Percentiles rank a stretch among this genome's conserved stretches.
These are phyloP conservation scores for Lytechinus variegatus DNA, from an alignment of 35 echinoderm and acorn worm genomes.

Conservation along the genomic window DNA sequence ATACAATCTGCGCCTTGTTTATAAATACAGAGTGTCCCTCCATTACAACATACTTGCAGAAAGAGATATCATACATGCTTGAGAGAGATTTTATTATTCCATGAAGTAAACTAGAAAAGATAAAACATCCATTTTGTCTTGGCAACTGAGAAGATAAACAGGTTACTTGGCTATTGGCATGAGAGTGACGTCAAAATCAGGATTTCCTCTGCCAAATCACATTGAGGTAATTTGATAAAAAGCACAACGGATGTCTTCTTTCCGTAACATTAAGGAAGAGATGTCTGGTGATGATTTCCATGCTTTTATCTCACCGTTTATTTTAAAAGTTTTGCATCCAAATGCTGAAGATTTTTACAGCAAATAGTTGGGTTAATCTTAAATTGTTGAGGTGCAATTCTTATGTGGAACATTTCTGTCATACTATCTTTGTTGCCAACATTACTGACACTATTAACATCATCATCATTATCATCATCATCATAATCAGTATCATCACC, in stretches of 20 bases:
- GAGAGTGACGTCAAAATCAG: constrained; percentile 28
- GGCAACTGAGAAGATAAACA: neutral
- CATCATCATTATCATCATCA: too few species aligned
- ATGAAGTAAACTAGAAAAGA: neutral
- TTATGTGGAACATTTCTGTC: too few species aligned
- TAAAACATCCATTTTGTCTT: neutral
- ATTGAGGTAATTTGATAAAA: constrained; percentile 31
- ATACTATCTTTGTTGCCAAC: too few species aligned
- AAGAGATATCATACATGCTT: neutral
- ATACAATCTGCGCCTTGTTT: neutral
- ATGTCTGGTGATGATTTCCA: constrained; percentile 17
- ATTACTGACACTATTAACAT: too few species aligned
- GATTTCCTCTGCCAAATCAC: constrained; percentile 36
- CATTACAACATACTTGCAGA: neutral
- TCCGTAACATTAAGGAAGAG: neutral
- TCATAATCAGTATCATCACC: too few species aligned
- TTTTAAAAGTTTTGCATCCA: neutral
- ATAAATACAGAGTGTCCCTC: neutral
- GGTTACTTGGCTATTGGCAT: neutral
- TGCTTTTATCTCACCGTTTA: neutral
- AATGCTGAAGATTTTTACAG: neutral
- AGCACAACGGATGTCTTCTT: constrained; percentile 28
- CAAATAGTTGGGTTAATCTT: neutral
- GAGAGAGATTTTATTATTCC: neutral
- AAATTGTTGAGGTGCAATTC: neutral